Evolutionary conservation across 2,113 vertebrate species (phyloP).

Genomic region (Coracopsis vasa): DNA sequence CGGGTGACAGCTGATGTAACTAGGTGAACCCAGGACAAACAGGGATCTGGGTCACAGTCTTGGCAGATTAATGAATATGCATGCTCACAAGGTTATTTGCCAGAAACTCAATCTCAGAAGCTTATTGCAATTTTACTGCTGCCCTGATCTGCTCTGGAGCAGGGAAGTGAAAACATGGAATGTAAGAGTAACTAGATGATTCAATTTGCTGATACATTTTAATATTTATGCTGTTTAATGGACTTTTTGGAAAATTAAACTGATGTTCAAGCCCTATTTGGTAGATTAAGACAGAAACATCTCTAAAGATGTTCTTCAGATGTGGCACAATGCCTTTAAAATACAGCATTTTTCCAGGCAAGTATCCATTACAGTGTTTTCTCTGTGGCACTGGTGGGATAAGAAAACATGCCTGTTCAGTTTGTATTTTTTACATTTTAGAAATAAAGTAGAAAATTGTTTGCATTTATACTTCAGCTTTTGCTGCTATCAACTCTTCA

Average conservation of each 20-base stretch:
- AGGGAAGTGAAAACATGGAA: background rate
- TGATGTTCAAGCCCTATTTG: background rate
- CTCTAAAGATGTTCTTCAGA: background rate
- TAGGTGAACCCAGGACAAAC: background rate
- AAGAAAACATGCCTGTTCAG: background rate
- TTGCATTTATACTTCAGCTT: background rate
- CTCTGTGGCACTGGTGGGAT: background rate
- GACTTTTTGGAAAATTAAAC: background rate
- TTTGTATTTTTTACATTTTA: background rate
- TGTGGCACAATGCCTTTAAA: background rate
- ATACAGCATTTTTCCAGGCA: background rate
- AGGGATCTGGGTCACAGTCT: background rate
- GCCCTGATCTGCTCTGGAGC: background rate
- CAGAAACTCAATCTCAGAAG: background rate
- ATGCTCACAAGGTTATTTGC: background rate
- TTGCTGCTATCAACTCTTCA: background rate
- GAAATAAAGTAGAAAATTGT: background rate
- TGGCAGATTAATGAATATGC: background rate
- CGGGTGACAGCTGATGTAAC: background rate
- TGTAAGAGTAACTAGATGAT: background rate
- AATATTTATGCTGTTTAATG: slow-evolving; percentile 1
- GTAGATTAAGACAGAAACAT: background rate
- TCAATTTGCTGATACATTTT: background rate
- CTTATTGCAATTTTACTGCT: background rate
- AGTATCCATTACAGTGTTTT: background rate